Conservation (phyloP, 2,888 invertebrate genomes). For the Campoletis raptor region DNA sequence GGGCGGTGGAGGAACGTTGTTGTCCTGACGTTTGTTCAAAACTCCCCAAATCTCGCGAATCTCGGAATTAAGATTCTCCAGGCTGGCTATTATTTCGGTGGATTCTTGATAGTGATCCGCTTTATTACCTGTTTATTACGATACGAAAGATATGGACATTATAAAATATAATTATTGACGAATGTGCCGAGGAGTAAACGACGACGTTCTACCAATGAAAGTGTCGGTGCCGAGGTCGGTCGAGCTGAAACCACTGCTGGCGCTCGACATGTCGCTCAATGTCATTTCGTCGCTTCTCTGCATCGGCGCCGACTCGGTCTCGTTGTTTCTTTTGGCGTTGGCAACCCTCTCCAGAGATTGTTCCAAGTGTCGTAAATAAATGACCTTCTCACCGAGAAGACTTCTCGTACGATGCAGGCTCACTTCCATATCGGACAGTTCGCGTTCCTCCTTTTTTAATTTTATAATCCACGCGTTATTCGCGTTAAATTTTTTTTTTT, state of each 20-base stretch:
- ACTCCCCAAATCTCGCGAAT: conserved; percentile 90
- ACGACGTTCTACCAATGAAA: conserved; percentile 77
- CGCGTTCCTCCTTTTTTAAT: conserved; percentile 94
- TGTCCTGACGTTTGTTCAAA: conserved; percentile 87
- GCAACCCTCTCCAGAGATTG: conserved; percentile 90
- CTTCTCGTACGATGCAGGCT: conserved; percentile 93
- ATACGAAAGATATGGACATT: neutral
- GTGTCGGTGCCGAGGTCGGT: conserved; percentile 89
- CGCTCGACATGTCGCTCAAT: conserved; percentile 88
- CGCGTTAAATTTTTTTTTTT: no score
- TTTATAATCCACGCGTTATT: neutral
- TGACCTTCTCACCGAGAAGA: conserved; percentile 93
- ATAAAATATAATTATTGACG: neutral
- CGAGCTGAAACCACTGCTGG: conserved; percentile 89
- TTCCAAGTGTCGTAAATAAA: conserved; percentile 92
- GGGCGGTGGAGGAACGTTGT: conserved; percentile 85
- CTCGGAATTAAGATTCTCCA: conserved; percentile 90
- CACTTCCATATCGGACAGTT: conserved; percentile 93
- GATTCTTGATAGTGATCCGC: conserved; percentile 88
- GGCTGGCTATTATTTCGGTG: conserved; percentile 89
- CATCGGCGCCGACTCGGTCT: conserved; percentile 76
- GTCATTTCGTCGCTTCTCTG: conserved; percentile 87
- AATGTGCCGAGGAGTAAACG: neutral
- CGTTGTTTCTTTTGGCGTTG: conserved; percentile 82
- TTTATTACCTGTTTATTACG: conserved; percentile 75